Percentiles rank a stretch among this genome's conserved stretches.
Evolutionary conservation across 2,888 invertebrate genomes (phyloP).

Genomic region (Dascillus cervinus): DNA sequence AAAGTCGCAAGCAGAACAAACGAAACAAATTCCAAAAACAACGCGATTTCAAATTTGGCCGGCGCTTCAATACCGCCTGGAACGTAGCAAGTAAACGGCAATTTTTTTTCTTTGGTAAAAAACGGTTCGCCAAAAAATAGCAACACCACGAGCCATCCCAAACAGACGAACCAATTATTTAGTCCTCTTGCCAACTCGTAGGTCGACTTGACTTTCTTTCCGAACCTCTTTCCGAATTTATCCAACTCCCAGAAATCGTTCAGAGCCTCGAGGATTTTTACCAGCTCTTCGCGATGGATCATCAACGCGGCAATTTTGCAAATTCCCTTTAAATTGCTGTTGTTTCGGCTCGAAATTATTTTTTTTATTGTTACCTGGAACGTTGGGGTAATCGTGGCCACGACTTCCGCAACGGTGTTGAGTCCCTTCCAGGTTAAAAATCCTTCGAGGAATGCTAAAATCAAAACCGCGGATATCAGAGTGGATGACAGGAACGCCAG

Average conservation of each 20-base stretch:
- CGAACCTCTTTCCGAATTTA: neutral
- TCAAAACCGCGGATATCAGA: too few species aligned
- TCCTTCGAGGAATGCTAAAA: too few species aligned
- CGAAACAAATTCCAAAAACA: neutral
- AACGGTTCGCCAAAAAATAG: neutral
- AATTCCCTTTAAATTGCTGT: too few species aligned
- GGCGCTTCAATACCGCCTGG: neutral
- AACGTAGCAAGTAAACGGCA: constrained; percentile 1
- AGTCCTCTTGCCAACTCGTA: neutral
- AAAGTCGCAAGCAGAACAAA: neutral
- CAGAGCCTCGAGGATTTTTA: neutral
- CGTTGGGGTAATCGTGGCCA: too few species aligned
- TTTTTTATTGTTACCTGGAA: too few species aligned
- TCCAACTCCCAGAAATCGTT: constrained; percentile 1
- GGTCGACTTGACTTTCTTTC: neutral
- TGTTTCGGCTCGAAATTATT: too few species aligned
- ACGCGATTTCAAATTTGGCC: constrained; percentile 1
- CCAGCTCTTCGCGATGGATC: neutral
- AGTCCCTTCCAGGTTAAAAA: too few species aligned
- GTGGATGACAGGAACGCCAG: too few species aligned
- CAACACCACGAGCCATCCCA: too few species aligned
- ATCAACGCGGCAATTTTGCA: neutral
- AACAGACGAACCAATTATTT: too few species aligned
- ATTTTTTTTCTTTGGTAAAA: neutral
- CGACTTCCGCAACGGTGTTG: too few species aligned